Evolutionary conservation across 2,113 vertebrate species (phyloP).

Genomic region (Vombatus ursinus): DNA sequence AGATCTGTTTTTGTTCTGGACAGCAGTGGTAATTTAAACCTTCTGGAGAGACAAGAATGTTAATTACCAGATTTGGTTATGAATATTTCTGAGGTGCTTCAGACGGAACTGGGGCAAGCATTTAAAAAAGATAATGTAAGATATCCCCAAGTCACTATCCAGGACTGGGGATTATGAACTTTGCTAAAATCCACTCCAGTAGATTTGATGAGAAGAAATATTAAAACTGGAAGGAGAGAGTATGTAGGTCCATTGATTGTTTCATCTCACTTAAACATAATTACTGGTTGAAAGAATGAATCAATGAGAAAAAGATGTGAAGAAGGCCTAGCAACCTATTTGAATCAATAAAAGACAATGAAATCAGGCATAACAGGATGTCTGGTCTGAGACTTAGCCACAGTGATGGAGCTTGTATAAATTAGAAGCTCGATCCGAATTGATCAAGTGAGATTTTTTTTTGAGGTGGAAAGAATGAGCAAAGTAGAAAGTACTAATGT

Average conservation of each 20-base stretch:
- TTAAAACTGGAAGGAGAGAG: background rate
- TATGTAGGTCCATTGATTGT: background rate
- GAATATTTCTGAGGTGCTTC: background rate
- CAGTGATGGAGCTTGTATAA: background rate
- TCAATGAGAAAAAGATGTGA: too few relatives aligned
- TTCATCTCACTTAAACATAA: background rate
- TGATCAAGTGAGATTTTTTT: background rate
- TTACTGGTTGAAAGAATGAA: background rate
- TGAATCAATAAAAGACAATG: background rate
- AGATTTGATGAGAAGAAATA: background rate
- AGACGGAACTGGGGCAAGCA: background rate
- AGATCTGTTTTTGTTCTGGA: background rate
- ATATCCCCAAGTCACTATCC: background rate
- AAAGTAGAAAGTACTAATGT: background rate
- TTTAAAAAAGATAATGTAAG: too few relatives aligned
- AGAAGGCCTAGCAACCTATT: background rate
- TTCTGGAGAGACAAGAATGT: background rate
- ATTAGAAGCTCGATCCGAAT: background rate
- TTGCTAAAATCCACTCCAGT: background rate
- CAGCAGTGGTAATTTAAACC: background rate
- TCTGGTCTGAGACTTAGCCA: background rate
- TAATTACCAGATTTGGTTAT: background rate
- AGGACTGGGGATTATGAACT: background rate
- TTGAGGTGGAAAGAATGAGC: background rate
- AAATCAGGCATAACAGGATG: background rate